Base-by-base conservation (phyloP, 2,797 vertebrate species). In the Ispidina picta region DNA sequence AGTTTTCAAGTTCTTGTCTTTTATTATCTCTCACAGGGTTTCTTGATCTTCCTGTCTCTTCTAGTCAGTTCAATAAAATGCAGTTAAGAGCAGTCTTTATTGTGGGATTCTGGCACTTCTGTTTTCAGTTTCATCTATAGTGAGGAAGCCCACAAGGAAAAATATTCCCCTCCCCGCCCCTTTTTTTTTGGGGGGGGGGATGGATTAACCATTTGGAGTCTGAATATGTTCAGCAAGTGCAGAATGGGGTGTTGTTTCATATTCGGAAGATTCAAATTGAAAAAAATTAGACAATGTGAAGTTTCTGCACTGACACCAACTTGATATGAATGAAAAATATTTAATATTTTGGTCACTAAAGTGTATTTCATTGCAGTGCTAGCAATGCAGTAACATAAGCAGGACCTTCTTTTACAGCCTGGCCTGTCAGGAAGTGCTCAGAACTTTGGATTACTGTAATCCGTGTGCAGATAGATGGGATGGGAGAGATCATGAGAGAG, bases 21-120 rank as follows among this genome's bases (percentile, higher is more conserved):
- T 94, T 93, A 94, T 95, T 96, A 92, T 90, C 72, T 95, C 74
- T 95, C 65, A 15, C 20, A 83, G 86, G 46, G 77, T 88, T 93
- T 94, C 83, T 92, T 91, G 74, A 74, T 91, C 54, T 77, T 91
- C 39, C 64, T 49, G 20, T 83, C 74, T 95, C 46, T 93, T 77
- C 75, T 60, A 91, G 74, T 86, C 58, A 63, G 69, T 82, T 89
- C 16, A 96, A 78, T 94, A 78, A 95, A 91, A 69, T 83, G 82
- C 2, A 0, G 75, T 71, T 71, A 86, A 77, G 51, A 68, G 25
- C 54, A 68, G 69, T 83, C 74, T 92, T 96, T 94, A 52, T 69
- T 95, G 95, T 95, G 91, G 94, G 71, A 63, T 86, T 86, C 52
- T 73, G 74, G 55, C 83, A 83, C 62, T 88, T 92, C 71, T 93